Conservation (phyloP, 2,888 invertebrate species). For the Drosophila seclusa region DNA sequence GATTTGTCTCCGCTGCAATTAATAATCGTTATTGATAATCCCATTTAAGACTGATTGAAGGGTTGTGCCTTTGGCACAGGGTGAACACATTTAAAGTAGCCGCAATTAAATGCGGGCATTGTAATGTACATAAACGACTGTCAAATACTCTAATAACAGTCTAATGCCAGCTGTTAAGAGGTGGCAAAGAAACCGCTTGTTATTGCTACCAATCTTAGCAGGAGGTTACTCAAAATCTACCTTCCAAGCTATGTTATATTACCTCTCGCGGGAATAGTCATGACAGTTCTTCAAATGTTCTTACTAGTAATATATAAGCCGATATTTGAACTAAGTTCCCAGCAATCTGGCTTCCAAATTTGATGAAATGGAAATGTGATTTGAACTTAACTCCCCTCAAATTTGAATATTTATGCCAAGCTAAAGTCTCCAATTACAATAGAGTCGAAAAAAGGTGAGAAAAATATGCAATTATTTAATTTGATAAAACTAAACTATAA, state of each 20-base stretch:
- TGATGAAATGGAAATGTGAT: not conserved
- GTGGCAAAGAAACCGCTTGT: no score
- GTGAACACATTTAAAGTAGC: not conserved
- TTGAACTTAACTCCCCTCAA: not conserved
- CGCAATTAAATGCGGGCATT: not conserved
- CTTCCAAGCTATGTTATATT: not conserved
- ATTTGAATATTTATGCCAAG: not conserved
- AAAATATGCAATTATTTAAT: no score
- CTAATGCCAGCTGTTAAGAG: not conserved
- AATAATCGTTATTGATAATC: conserved; percentile 55
- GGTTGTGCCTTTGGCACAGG: not conserved
- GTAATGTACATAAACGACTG: not conserved
- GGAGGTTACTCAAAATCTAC: fast-evolving
- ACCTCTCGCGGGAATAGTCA: not conserved
- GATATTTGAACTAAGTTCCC: not conserved
- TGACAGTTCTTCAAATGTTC: not conserved
- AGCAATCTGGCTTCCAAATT: not conserved
- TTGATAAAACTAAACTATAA: not conserved
- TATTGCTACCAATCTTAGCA: not conserved
- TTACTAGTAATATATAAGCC: not conserved
- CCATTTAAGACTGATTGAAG: conserved; percentile 41
- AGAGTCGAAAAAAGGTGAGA: not conserved
- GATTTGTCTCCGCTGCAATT: conserved; percentile 40
- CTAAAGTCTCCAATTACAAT: not conserved
- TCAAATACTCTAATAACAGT: not conserved